Conservation (phyloP, 2,888 invertebrate genomes). For the Cryptosula pallasiana region DNA sequence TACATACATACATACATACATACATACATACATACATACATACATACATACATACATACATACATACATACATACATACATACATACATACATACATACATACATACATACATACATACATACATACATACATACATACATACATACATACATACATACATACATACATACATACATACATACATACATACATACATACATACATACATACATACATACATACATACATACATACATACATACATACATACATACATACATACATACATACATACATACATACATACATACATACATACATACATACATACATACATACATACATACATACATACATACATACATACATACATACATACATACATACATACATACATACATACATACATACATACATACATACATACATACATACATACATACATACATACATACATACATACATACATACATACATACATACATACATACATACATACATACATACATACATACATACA, state of each 20-base stretch:
- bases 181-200: background rate
- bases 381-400: background rate
- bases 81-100: background rate
- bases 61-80: background rate
- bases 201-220: background rate
- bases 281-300: background rate
- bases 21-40: background rate
- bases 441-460: background rate
- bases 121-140: background rate
- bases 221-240: background rate
- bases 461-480: background rate
- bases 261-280: background rate
- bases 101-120: background rate
- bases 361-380: background rate
- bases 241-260: background rate
- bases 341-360: background rate
- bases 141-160: background rate
- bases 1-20: background rate
- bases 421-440: background rate
- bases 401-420: background rate
- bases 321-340: background rate
- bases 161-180: background rate
- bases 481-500: constrained; percentile 8
- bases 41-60: background rate
- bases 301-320: background rate